Base-by-base conservation (phyloP, 2,888 invertebrate species). In the Nomada hirtipes region DNA sequence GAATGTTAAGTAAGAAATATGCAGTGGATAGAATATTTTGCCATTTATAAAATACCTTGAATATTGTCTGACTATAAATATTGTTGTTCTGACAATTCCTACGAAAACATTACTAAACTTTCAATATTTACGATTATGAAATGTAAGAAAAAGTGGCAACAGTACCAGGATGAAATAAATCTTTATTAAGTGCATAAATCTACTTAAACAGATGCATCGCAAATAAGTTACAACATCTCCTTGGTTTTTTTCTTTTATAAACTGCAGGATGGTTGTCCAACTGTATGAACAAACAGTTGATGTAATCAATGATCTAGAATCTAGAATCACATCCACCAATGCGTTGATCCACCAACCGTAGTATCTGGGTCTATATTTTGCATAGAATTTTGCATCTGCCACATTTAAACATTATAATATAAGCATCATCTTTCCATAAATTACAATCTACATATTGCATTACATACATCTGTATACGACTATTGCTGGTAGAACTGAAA, bases 271-370 rank as follows among this genome's bases (percentile, higher is more conserved):
- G 15, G 4, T 59, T 70, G 20, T 50, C 29, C n/a, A 10, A 69
- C n/a, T 29, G 29, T 15, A 50, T 50, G 15, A 29, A 13, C 10
- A 7, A n/a, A 69, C 4, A 26, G 26, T 69, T 69, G 42, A 69
- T 47, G 20, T 59, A 70, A 70, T 47, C 9, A 7, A 4, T 18
- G 53, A 68, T 42, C 23, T 36, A 36, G 36, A 20, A 53, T 53
- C 20, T 60, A 70, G 47, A 59, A 70, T 70, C 15, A 1, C 15
- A 47, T 47, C 9, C 29, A 50, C 29, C 4, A 13, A 60, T 29
- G 1, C n/a, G 47, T 60, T 50, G 23, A 70, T 70, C 29, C 29
- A 71, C n/a, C 44, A 13, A 69, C 44, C 26, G 15, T n/a, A 20
- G n/a, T 69, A 13, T 26, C 26, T 44, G n/a, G 18, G 29, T 59